These are phyloP conservation scores for Steinernema scapterisci DNA, from an alignment of 2,888 invertebrate species.

Conservation along the genomic window DNA sequence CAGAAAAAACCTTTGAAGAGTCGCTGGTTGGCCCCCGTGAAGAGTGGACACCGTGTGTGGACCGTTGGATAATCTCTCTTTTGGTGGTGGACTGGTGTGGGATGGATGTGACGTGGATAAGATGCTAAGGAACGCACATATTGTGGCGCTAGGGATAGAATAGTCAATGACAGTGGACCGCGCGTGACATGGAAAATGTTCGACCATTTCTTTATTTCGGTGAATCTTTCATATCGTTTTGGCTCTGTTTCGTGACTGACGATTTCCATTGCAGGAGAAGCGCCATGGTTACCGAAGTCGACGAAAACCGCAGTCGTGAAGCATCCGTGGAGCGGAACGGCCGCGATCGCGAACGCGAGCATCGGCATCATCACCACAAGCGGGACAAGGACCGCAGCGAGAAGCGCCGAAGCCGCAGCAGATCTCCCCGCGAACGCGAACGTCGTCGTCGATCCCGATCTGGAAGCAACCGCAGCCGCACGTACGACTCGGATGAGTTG, in stretches of 20 bases:
- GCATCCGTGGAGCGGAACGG: background rate
- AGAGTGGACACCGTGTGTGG: slow-evolving; percentile 2
- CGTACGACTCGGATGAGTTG: slow-evolving; percentile 20
- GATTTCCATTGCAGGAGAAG: background rate
- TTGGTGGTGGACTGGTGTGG: slow-evolving; percentile 31
- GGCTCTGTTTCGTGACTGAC: background rate
- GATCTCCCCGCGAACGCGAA: background rate
- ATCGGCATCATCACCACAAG: background rate
- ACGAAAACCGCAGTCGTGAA: slow-evolving; percentile 15
- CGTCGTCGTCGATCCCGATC: background rate
- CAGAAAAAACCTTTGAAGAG: no score
- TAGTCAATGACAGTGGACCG: slow-evolving; percentile 17
- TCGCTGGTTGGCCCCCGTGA: no score
- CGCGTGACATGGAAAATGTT: background rate
- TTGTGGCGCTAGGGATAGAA: slow-evolving; percentile 16
- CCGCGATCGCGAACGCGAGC: background rate
- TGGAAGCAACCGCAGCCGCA: slow-evolving; percentile 25
- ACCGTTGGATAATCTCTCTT: slow-evolving; percentile 21
- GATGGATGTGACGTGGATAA: slow-evolving; percentile 27
- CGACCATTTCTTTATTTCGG: slow-evolving; percentile 24
- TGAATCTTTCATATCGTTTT: background rate
- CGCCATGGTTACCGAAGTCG: slow-evolving; percentile 4
- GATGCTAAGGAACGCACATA: slow-evolving; percentile 13
- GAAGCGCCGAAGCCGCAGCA: background rate
- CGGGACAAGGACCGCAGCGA: slow-evolving; percentile 7